phyloP scores from a whole-genome alignment of 2,797 vertebrate genomes.

The Anguilla marmorata region DNA sequence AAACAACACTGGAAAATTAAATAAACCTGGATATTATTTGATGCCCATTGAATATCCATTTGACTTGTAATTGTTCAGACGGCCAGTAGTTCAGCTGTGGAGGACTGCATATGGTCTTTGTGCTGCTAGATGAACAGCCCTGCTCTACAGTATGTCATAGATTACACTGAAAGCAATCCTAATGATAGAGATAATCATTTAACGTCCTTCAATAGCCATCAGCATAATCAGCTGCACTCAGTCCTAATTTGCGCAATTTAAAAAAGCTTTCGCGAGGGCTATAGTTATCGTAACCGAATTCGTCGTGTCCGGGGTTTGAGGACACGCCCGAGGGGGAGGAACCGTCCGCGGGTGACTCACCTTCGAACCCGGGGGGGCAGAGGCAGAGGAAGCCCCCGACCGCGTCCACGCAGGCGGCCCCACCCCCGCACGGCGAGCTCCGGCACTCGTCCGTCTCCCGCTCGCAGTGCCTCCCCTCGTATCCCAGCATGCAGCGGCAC shows the following conservation, averaged over 20 bases:
- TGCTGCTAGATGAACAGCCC: not conserved
- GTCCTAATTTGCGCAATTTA: not conserved
- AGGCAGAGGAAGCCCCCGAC: conserved; percentile 71
- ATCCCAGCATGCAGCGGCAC: conserved; percentile 71
- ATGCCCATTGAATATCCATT: not conserved
- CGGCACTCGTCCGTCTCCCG: conserved; percentile 73
- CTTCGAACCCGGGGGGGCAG: conserved; percentile 74
- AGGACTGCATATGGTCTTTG: no score
- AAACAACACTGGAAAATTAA: no score
- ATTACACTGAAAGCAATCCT: not conserved
- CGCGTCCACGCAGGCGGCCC: conserved; percentile 72
- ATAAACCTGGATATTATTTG: not conserved
- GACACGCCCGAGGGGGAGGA: not conserved
- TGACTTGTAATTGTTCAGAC: not conserved
- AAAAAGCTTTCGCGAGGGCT: not conserved
- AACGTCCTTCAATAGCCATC: not conserved
- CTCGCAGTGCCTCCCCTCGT: conserved; percentile 74
- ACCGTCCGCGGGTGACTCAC: conserved; percentile 54
- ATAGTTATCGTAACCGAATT: not conserved
- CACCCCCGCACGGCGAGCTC: conserved; percentile 71
- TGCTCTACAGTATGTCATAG: not conserved
- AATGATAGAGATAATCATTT: not conserved
- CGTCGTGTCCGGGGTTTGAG: not conserved
- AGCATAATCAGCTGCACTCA: not conserved
- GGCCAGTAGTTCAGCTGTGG: not conserved